phyloP scores from a whole-genome alignment of 2,888 invertebrate species.

The Cabera pusaria region DNA sequence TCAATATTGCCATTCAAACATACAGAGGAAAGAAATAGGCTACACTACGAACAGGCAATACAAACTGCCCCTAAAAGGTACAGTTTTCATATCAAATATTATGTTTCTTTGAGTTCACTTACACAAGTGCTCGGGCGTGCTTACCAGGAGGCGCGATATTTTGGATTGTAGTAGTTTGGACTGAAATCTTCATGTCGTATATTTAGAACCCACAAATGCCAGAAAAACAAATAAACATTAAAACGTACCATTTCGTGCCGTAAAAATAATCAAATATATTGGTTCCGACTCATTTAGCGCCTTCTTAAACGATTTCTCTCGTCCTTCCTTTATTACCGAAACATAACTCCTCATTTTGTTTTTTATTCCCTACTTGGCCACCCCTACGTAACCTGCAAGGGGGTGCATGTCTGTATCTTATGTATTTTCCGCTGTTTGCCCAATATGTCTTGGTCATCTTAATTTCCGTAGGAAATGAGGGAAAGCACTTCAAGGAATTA shows the following conservation, averaged over 20 bases:
- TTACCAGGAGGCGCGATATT: too few relatives aligned
- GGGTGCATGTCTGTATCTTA: conserved; percentile 77
- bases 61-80: too few relatives aligned
- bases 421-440: conserved; percentile 53
- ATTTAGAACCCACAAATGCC: too few relatives aligned
- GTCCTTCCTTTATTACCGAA: conserved; percentile 82
- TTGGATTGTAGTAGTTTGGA: too few relatives aligned
- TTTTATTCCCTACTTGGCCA: conserved; percentile 79
- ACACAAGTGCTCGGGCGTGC: too few relatives aligned
- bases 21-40: too few relatives aligned
- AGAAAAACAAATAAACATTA: conserved; percentile 79
- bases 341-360: conserved; percentile 84
- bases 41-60: too few relatives aligned
- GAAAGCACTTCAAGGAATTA: conserved; percentile 25
- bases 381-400: conserved; percentile 60
- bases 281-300: conserved; percentile 82
- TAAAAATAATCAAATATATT: conserved; percentile 84
- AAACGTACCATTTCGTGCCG: conserved; percentile 75
- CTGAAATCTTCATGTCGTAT: too few relatives aligned
- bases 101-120: too few relatives aligned
- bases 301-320: conserved; percentile 83
- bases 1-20: too few relatives aligned
- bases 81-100: too few relatives aligned
- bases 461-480: conserved; percentile 29
- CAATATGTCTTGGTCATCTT: conserved; percentile 33